Evolutionary conservation across 2,888 invertebrate genomes (phyloP), one percentile per base, ranked within the genome.

Genomic region (Acanthosepion esculentum): DNA sequence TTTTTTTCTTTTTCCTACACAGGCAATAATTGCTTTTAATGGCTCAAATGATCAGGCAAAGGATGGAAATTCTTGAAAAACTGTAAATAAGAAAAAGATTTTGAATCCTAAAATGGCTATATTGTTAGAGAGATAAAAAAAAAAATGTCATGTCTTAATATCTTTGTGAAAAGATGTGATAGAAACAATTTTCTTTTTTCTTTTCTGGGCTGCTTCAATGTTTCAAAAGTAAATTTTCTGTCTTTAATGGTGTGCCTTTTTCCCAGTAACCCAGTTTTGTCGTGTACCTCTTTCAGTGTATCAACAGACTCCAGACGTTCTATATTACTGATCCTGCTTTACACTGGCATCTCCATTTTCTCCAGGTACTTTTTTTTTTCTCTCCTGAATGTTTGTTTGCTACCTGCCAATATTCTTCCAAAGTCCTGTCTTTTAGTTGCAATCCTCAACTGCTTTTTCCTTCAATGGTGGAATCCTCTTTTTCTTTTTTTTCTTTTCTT

Each of bases 201-300:
- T 78, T 78, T n/a, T 78, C 10, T 78, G n/a, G n/a, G 15, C 12
- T 78, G n/a, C 33, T 33, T 78, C 78, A 33, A 33, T 78, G 10
- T 10, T n/a, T 12, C n/a, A 15, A 15, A n/a, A n/a, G 7, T 33
- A 10, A 33, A 33, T 78, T n/a, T n/a, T 33, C 5, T 78, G 1
- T 29, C 78, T 33, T n/a, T 18, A n/a, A 15, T 78, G 8, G 15
- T 15, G 6, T 6, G 55, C 18, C 55, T 55, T 15, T 15, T 78
- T 15, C 15, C 33, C 7, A 12, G 3, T 78, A n/a, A 78, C 64
- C 5, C 78, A 15, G 78, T 33, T 2, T 78, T 78, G 78, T 78
- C 33, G n/a, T 78, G n/a, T 78, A 78, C 78, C n/a, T 78, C 78
- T 78, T 64, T 78, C 78, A 78, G 78, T 78, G 78, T 78, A n/a